These are phyloP conservation scores for Dinothrombium tinctorium DNA, from an alignment of 1,140 invertebrate species.

Conservation along the genomic window DNA sequence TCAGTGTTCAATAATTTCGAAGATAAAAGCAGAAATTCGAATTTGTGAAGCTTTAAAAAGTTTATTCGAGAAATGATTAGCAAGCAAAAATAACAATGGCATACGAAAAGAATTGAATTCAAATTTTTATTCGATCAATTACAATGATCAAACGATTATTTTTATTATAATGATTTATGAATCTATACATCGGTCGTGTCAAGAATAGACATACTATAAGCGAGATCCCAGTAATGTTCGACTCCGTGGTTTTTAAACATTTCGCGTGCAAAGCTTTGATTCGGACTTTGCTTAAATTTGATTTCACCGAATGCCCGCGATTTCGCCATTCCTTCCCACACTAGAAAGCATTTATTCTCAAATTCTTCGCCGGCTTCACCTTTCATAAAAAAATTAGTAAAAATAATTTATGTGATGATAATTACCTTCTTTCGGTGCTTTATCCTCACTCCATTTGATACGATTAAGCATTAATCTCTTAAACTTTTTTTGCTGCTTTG, in stretches of 20 bases:
- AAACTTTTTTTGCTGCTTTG: slow-evolving; percentile 89
- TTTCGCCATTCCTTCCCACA: slow-evolving; percentile 42
- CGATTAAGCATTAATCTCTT: slow-evolving; percentile 75
- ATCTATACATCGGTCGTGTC: slow-evolving; percentile 7
- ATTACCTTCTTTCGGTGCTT: slow-evolving; percentile 28
- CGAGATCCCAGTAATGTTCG: slow-evolving; percentile 95
- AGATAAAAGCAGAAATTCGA: too few relatives aligned
- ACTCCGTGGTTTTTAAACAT: slow-evolving; percentile 82
- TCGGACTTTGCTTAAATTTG: slow-evolving; percentile 80
- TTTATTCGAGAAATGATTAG: too few relatives aligned
- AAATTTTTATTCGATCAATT: too few relatives aligned
- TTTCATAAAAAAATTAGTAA: too few relatives aligned
- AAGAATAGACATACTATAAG: slow-evolving; percentile 34
- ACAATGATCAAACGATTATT: too few relatives aligned
- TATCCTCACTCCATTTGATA: slow-evolving; percentile 92
- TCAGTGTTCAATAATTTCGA: too few relatives aligned
- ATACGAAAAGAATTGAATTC: too few relatives aligned
- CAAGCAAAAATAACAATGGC: too few relatives aligned
- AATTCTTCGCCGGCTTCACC: slow-evolving; percentile 12
- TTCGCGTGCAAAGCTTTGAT: slow-evolving; percentile 79
- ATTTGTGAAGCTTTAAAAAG: too few relatives aligned
- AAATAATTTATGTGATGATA: too few relatives aligned
- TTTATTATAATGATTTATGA: too few relatives aligned
- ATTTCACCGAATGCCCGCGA: slow-evolving; percentile 72
- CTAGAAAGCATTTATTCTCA: slow-evolving; percentile 14